These are phyloP conservation scores for Trogon surrucura DNA, from an alignment of 2,113 vertebrate genomes.

Conservation along the genomic window DNA sequence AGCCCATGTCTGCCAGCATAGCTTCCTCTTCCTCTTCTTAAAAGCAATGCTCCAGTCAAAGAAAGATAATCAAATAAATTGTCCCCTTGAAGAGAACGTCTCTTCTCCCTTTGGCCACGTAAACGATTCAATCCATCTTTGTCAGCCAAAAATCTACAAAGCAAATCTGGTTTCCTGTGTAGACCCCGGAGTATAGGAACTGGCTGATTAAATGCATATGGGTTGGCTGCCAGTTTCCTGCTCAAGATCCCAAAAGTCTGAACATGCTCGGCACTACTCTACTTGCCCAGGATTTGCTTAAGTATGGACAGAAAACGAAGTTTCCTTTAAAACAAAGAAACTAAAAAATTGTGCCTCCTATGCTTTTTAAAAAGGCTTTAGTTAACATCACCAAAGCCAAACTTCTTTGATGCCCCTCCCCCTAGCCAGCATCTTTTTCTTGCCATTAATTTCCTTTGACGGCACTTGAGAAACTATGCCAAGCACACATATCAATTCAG, in stretches of 20 bases:
- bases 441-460: conserved; percentile 35
- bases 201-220: background rate
- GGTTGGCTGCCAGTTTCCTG: background rate
- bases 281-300: background rate
- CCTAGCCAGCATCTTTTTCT: background rate
- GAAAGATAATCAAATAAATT: background rate
- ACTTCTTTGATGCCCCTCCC: background rate
- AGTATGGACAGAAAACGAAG: background rate
- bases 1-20: background rate
- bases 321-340: background rate
- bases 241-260: background rate
- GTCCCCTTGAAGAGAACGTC: background rate
- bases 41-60: background rate
- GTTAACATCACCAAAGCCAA: background rate
- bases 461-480: conserved; percentile 1
- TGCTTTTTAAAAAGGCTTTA: background rate
- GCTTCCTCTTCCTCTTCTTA: background rate
- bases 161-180: conserved; percentile 12
- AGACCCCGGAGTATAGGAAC: conserved; percentile 9
- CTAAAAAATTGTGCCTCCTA: background rate
- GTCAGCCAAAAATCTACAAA: conserved; percentile 4
- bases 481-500: conserved; percentile 5
- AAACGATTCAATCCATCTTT: conserved; percentile 10
- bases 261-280: background rate
- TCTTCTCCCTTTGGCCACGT: background rate